These are phyloP conservation scores for Syritta pipiens DNA, from an alignment of 2,888 invertebrate species.

Conservation along the genomic window DNA sequence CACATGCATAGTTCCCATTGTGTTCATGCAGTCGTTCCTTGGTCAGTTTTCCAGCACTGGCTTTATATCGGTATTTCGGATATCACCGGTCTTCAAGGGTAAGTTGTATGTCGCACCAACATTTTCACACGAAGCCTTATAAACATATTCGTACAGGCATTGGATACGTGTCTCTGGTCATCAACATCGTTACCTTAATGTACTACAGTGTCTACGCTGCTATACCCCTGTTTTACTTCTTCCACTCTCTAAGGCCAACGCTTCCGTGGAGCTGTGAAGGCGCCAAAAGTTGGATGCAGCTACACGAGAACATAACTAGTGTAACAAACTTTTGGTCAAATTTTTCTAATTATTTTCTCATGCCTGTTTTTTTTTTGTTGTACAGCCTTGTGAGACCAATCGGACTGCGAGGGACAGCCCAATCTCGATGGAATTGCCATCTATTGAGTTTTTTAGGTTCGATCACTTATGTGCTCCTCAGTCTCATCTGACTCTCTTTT, in stretches of 20 bases:
- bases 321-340: neutral
- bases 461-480: neutral
- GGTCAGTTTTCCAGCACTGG: conserved; percentile 92
- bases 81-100: conserved; percentile 86
- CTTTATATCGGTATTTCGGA: conserved; percentile 88
- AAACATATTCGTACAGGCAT: conserved; percentile 82
- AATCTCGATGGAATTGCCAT: neutral
- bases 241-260: conserved; percentile 82
- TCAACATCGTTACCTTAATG: conserved; percentile 87
- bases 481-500: neutral
- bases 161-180: conserved; percentile 88
- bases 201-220: conserved; percentile 82
- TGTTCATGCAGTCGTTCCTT: conserved; percentile 90
- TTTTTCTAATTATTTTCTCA: neutral
- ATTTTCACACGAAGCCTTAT: neutral
- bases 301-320: neutral
- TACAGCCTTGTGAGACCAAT: neutral
- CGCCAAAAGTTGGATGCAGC: conserved; percentile 56
- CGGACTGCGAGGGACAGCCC: neutral
- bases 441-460: conserved; percentile 15
- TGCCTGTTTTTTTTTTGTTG: neutral
- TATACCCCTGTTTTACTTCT: conserved; percentile 86
- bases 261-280: conserved; percentile 91
- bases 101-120: neutral
- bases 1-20: conserved; percentile 90